Conservation (phyloP, 2,888 invertebrate genomes). For the Dasysyrphus tricinctus region DNA sequence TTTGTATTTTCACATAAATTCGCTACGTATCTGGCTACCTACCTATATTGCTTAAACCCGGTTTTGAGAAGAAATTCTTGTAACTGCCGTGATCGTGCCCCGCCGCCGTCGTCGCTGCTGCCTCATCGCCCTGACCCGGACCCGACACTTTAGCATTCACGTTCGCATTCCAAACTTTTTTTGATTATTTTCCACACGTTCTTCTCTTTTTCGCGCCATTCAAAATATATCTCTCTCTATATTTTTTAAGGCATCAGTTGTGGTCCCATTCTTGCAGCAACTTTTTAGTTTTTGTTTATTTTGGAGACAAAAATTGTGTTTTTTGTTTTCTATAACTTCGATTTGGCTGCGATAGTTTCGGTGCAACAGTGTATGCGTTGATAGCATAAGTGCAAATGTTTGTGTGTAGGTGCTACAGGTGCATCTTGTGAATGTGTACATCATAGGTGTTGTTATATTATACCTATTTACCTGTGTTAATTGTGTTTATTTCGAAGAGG, state of each 20-base stretch:
- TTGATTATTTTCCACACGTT: conserved; percentile 57
- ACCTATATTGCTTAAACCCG: conserved; percentile 53
- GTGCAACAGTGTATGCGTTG: conserved; percentile 22
- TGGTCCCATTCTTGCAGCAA: conserved; percentile 54
- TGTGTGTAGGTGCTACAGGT: conserved; percentile 45
- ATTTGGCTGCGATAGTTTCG: conserved; percentile 51
- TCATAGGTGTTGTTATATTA: conserved; percentile 57
- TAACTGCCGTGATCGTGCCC: conserved; percentile 36
- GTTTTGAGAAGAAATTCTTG: conserved; percentile 73
- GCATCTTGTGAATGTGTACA: conserved; percentile 57
- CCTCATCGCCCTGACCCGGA: neutral
- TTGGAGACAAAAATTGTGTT: conserved; percentile 52
- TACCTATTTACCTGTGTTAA: conserved; percentile 61
- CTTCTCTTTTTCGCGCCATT: conserved; percentile 39
- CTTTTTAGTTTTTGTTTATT: conserved; percentile 57
- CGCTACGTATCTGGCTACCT: conserved; percentile 47
- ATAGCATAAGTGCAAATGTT: conserved; percentile 53
- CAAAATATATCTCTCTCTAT: conserved; percentile 18
- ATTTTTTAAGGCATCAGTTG: conserved; percentile 14
- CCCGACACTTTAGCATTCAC: conserved; percentile 42
- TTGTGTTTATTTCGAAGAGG: conserved; percentile 65
- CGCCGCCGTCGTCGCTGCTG: conserved; percentile 6
- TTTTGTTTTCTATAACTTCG: conserved; percentile 41
- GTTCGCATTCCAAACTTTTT: conserved; percentile 72
- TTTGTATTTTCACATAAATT: conserved; percentile 71